These are phyloP conservation scores for Alaudala cheleensis DNA, from an alignment of 2,113 vertebrate genomes.

Conservation along the genomic window DNA sequence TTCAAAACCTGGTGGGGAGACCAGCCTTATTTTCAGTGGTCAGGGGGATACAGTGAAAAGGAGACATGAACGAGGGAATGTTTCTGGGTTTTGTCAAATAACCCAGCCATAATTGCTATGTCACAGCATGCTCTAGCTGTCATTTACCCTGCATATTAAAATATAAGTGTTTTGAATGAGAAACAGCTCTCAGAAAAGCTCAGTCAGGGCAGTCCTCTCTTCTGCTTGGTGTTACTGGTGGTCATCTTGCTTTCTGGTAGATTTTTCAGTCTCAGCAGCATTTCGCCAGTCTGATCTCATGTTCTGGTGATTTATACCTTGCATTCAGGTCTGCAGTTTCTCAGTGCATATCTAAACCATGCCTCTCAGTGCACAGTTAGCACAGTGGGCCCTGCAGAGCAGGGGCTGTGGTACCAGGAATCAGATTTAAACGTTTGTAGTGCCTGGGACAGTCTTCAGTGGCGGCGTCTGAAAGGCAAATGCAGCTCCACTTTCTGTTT, in stretches of 20 bases:
- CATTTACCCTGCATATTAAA: background rate
- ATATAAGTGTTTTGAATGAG: background rate
- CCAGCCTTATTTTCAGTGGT: background rate
- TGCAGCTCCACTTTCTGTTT: background rate
- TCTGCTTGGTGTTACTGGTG: background rate
- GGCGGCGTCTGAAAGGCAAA: background rate
- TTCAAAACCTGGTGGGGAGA: background rate
- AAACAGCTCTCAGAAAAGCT: background rate
- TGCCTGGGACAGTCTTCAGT: background rate
- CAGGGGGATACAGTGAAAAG: background rate
- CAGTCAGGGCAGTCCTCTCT: background rate
- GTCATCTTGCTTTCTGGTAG: background rate
- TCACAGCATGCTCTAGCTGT: background rate
- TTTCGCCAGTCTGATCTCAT: background rate
- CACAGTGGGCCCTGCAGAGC: background rate
- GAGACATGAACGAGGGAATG: background rate
- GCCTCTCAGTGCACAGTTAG: background rate
- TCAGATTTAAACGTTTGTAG: background rate
- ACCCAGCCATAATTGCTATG: background rate
- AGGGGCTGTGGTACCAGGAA: background rate
- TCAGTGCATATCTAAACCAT: background rate
- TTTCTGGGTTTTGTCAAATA: background rate
- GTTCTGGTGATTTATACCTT: background rate
- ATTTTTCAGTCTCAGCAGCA: background rate
- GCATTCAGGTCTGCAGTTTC: background rate